phyloP scores from a whole-genome alignment of 2,888 invertebrate genomes.

The Calephelis perditalis region DNA sequence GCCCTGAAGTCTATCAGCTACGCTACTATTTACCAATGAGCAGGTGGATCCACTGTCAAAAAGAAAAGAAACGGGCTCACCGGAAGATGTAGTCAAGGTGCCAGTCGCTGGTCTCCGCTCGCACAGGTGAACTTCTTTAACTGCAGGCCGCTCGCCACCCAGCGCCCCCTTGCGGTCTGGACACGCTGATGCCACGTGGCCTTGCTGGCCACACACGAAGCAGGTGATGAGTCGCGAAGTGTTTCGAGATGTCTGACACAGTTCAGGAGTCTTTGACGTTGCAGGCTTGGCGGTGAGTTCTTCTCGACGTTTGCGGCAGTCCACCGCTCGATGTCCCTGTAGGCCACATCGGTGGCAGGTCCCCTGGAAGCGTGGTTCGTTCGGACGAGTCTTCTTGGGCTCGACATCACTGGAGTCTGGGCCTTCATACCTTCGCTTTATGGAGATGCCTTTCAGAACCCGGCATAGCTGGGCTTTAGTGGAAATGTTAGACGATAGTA shows the following conservation, averaged over 20 bases:
- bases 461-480: constrained; percentile 18
- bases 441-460: constrained; percentile 12
- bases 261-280: not conserved
- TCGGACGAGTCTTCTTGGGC: not conserved
- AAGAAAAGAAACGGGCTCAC: not conserved
- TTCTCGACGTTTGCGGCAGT: constrained; percentile 2
- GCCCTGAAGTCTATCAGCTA: too few relatives aligned
- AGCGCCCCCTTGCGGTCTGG: too few relatives aligned
- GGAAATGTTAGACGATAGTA: constrained; percentile 18
- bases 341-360: not conserved
- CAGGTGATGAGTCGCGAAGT: not conserved
- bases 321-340: not conserved
- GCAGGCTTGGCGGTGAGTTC: not conserved
- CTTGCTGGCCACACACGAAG: not conserved
- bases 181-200: too few relatives aligned
- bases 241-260: not conserved
- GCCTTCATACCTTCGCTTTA: constrained; percentile 15
- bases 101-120: too few relatives aligned
- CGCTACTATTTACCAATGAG: not conserved
- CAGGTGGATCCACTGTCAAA: not conserved
- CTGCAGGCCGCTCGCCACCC: too few relatives aligned
- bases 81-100: not conserved
- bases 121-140: too few relatives aligned
- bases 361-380: not conserved
- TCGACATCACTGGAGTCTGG: not conserved